Evolutionary conservation across 2,888 invertebrate species (phyloP), one percentile per base, ranked within the genome.

Genomic region (Boloria euphrosyne): DNA sequence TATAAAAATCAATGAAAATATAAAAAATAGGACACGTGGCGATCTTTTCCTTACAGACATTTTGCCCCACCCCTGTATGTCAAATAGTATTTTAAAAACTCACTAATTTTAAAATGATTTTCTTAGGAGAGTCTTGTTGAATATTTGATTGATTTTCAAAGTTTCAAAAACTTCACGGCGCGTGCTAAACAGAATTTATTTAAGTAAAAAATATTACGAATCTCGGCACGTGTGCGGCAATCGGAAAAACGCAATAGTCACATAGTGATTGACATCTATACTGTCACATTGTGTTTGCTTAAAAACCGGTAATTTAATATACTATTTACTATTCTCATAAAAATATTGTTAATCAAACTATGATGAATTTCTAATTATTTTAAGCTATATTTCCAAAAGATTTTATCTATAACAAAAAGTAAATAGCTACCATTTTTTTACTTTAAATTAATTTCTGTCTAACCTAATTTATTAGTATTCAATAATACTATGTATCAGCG

Each of bases 201-300:
- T 78, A 80, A 27, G 78, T 75, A 85, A 87, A 90, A 90, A 89
- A 90, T 90, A 90, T 89, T 87, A 90, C 89, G 90, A 90, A 88
- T 82, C 83, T 83, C 85, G 87, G 90, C 91, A 92, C 92, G 90
- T 92, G 92, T 91, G 90, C 91, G 89, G 89, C 87, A 84, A 87
- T 87, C 86, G 86, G 88, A 86, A 90, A 89, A 88, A 87, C 84
- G 89, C 88, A 89, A 22, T 22, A 22, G 22, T 22, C n/a, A n/a
- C n/a, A 81, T 73, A 73, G 71, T 67, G 73, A 61, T 71, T 61
- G 57, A 44, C 60, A 55, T 18, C 46, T 18, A 16, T 63, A n/a
- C n/a, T n/a, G n/a, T n/a, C n/a, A n/a, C n/a, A 64, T 52, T 62
- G 57, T 51, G 14, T 44, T 43, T 58, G 51, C 31, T 50, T 14